Percentiles rank a stretch among this genome's conserved stretches.
Conservation (phyloP, 2,797 vertebrate genomes). For the Amblyraja radiata region DNA sequence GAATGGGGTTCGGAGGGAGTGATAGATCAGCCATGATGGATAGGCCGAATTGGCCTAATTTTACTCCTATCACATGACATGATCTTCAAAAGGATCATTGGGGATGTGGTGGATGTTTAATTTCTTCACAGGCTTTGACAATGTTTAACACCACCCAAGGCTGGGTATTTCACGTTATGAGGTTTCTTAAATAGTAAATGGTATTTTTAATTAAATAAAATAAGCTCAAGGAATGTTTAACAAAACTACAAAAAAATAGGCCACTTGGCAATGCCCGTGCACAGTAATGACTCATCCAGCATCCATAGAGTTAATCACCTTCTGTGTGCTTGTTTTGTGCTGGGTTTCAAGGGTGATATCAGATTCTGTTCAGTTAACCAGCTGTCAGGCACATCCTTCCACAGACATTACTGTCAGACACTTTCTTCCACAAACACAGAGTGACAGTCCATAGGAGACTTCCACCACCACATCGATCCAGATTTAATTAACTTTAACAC, state of each 20-base stretch:
- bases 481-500: slow-evolving; percentile 29
- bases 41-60: too few species aligned
- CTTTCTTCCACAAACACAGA: slow-evolving; percentile 21
- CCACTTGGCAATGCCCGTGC: background rate
- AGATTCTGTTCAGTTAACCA: slow-evolving; percentile 20
- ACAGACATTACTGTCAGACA: slow-evolving; percentile 27
- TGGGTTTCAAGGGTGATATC: slow-evolving; percentile 15
- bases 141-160: background rate
- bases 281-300: background rate
- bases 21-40: too few species aligned
- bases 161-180: background rate
- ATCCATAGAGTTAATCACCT: background rate
- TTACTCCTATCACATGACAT: too few species aligned
- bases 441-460: slow-evolving; percentile 19
- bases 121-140: too few species aligned
- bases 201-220: background rate
- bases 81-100: background rate
- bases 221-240: background rate
- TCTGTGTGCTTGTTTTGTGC: background rate
- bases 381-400: background rate
- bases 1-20: too few species aligned
- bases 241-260: background rate
- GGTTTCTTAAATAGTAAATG: background rate
- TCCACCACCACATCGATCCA: background rate
- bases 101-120: background rate